A percentile compares a stretch with the other conserved stretches of the same genome.
Conservation (phyloP, 1,140 invertebrate genomes). For the Brachionus plicatilis region DNA sequence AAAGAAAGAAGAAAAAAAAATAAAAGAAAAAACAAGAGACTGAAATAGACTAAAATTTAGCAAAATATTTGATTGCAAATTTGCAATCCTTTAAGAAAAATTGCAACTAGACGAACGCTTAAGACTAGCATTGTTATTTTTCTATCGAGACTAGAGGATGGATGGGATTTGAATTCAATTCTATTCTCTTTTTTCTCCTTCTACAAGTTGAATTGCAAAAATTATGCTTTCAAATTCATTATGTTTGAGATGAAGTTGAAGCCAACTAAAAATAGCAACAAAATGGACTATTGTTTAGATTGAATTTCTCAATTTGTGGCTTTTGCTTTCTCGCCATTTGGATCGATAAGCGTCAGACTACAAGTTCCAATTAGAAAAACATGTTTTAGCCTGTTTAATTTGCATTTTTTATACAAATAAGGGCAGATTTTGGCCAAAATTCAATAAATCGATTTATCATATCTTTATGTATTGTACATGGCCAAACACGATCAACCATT, state of each 20-base stretch:
- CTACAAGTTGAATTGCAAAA: not conserved
- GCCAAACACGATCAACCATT: not conserved
- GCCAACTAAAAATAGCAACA: not conserved
- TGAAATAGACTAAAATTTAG: not conserved
- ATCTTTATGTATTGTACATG: slow-evolving; percentile 14
- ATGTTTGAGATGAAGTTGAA: not conserved
- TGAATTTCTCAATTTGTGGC: not conserved
- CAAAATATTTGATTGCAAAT: not conserved
- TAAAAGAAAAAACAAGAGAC: not conserved
- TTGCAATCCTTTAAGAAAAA: not conserved
- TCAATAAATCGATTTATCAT: slow-evolving; percentile 23
- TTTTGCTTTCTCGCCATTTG: not conserved
- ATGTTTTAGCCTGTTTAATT: slow-evolving; percentile 15
- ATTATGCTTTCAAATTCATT: slow-evolving; percentile 12
- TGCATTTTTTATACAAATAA: slow-evolving; percentile 23
- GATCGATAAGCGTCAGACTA: not conserved
- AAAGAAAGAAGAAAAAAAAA: no score
- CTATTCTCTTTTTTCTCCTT: not conserved
- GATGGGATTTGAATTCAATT: not conserved
- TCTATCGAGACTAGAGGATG: not conserved
- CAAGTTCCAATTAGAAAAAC: slow-evolving; percentile 1
- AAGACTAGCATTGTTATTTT: not conserved
- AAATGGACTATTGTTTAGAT: slow-evolving; percentile 24
- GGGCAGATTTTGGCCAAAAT: not conserved
- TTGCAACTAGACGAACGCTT: not conserved